Percentiles rank a stretch among this genome's conserved stretches.
Evolutionary conservation across 2,888 invertebrate genomes (phyloP).

Genomic region (Tiliacea citrago): DNA sequence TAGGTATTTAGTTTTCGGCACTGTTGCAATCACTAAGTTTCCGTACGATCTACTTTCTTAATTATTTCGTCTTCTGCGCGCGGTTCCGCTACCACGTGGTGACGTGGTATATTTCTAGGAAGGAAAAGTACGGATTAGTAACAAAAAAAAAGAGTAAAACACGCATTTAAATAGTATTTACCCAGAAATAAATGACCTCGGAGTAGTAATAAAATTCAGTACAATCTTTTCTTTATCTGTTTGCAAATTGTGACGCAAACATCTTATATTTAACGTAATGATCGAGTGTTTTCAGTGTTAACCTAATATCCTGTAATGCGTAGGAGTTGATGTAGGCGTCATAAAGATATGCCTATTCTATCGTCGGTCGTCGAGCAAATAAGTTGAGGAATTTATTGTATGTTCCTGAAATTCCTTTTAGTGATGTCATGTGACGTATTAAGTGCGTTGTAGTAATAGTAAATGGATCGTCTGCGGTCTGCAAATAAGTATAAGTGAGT

Average conservation of each 20-base stretch:
- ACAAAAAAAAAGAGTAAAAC: conserved; percentile 5
- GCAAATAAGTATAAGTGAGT: too few relatives aligned
- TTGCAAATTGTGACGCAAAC: conserved; percentile 37
- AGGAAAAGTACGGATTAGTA: conserved; percentile 7
- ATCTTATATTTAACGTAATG: neutral
- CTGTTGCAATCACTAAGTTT: neutral
- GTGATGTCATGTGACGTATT: conserved; percentile 18
- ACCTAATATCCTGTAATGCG: conserved; percentile 16
- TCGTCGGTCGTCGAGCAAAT: neutral
- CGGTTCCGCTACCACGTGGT: neutral
- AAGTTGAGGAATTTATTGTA: neutral
- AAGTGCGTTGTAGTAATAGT: neutral
- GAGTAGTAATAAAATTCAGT: neutral
- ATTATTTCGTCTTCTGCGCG: neutral
- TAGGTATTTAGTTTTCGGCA: neutral
- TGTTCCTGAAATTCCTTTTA: conserved; percentile 29
- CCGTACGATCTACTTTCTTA: neutral
- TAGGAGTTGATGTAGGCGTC: conserved; percentile 10
- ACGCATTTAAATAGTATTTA: neutral
- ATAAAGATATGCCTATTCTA: neutral
- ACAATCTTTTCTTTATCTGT: conserved; percentile 22
- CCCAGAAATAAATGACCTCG: conserved; percentile 29
- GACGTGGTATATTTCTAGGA: neutral
- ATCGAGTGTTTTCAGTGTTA: conserved; percentile 16
- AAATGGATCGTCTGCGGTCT: neutral